Conservation (phyloP, 2,113 vertebrate species). For the Syngnathus typhle region DNA sequence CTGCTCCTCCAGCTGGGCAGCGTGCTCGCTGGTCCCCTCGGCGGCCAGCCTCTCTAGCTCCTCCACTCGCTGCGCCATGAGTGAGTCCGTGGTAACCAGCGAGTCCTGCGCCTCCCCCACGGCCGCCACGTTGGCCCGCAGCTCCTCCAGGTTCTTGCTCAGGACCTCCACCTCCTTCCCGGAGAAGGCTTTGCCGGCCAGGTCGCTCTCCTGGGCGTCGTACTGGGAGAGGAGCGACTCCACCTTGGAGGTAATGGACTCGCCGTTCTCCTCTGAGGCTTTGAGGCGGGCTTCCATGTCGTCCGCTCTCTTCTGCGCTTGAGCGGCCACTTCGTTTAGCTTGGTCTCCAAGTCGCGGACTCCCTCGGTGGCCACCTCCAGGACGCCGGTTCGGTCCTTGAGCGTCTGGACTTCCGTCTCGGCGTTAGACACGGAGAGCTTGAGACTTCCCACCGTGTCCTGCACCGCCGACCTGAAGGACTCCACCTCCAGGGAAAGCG, state of each 20-base stretch:
- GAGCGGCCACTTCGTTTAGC: constrained; percentile 44
- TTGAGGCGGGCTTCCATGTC: constrained; percentile 72
- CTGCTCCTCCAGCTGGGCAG: constrained; percentile 80
- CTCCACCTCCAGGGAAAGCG: constrained; percentile 79
- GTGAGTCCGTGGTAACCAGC: constrained; percentile 56
- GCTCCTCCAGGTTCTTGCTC: constrained; percentile 51
- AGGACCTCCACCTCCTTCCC: constrained; percentile 49
- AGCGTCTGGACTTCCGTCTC: constrained; percentile 66
- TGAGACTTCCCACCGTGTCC: constrained; percentile 73
- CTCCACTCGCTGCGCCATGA: constrained; percentile 50
- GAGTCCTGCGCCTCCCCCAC: constrained; percentile 64
- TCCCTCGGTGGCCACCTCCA: constrained; percentile 53
- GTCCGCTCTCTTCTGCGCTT: constrained; percentile 57
- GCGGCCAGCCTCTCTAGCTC: constrained; percentile 55
- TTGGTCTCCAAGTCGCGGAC: constrained; percentile 55
- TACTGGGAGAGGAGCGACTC: constrained; percentile 68
- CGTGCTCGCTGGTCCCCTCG: constrained; percentile 74
- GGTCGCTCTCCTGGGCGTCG: constrained; percentile 62
- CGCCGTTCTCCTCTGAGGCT: constrained; percentile 67
- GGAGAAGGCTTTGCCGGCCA: constrained; percentile 44
- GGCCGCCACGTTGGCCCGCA: constrained; percentile 58
- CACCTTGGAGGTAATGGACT: constrained; percentile 60
- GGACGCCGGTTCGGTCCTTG: constrained; percentile 60
- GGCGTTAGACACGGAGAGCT: constrained; percentile 64
- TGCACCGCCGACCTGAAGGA: constrained; percentile 74